Conservation (phyloP, 2,797 vertebrate genomes). For the Danionella dracula region DNA sequence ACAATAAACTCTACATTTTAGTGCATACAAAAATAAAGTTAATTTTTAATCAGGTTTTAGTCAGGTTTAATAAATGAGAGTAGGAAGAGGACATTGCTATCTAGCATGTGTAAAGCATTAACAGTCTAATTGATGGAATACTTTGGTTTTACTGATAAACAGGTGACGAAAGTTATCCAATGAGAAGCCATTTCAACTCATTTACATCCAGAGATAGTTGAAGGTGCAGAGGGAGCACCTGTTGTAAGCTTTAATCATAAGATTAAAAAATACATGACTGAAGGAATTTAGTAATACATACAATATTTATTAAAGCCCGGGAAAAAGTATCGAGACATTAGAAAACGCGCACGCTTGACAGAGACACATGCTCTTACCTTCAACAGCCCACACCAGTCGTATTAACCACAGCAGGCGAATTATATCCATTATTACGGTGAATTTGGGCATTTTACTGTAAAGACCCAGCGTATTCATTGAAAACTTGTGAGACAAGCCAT, state of each 20-base stretch:
- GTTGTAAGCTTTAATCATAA: neutral
- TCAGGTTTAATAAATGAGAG: too few relatives aligned
- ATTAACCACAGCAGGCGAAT: slow-evolving; percentile 62
- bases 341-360: slow-evolving; percentile 3
- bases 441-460: slow-evolving; percentile 40
- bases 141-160: neutral
- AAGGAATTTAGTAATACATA: neutral
- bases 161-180: neutral
- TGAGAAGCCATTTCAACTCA: neutral
- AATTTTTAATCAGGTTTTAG: too few relatives aligned
- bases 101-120: neutral
- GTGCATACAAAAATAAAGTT: too few relatives aligned
- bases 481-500: slow-evolving; percentile 53
- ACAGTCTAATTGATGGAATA: neutral
- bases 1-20: too few relatives aligned
- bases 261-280: neutral
- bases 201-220: neutral
- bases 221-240: neutral
- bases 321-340: slow-evolving; percentile 12
- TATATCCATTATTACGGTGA: slow-evolving; percentile 54
- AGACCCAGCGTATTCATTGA: slow-evolving; percentile 52
- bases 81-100: neutral
- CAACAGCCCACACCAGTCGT: slow-evolving; percentile 59
- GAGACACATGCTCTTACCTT: slow-evolving; percentile 60
- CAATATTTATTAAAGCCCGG: too few relatives aligned